Base-by-base conservation (phyloP, 2,113 vertebrate species). In the Pampusana beccarii region DNA sequence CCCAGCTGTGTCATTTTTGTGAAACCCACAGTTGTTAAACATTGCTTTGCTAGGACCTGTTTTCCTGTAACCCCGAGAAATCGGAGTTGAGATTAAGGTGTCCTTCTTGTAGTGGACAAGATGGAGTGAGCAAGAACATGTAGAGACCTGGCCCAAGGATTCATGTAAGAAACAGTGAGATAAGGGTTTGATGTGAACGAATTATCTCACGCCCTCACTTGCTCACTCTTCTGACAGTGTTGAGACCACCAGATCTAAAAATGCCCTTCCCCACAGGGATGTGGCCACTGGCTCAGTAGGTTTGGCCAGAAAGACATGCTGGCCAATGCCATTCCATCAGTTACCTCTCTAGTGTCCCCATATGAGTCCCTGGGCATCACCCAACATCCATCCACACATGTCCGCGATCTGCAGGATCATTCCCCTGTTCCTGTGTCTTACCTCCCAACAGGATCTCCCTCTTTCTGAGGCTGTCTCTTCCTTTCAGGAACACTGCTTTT, bases 131-230 rank as follows among this genome's bases (percentile, higher is more conserved):
- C 7, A 5, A 67, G 12, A 58, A 1, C 15, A 13, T 0, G 0
- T 9, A 66, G 17, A 33, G 34, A 60, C 71, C 4, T 5, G 10
- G 34, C 8, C 1, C 3, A 18, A n/a, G 21, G 11, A 1, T 29
- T 40, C 33, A 13, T 5, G 6, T 26, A n/a, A 36, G 10, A 54
- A 34, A 4, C 3, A 50, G 7, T 34, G 16, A 81, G 8, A 16
- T 9, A 0, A 26, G 21, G 57, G 5, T 38, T 82, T 50, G 10
- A 44, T 6, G 3, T 3, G 0, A 44, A 70, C 2, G 0, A 4
- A 11, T 48, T 50, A 24, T 13, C 13, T 72, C 21, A 24, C 3
- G 13, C 3, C 0, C 12, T 34, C 7, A 5, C 4, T 42, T 46
- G 5, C 5, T 60, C 25, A 2, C 6, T 50, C 19, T 12, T 79